These are phyloP conservation scores for Empidonax traillii DNA, from an alignment of 2,113 vertebrate species.

Conservation along the genomic window DNA sequence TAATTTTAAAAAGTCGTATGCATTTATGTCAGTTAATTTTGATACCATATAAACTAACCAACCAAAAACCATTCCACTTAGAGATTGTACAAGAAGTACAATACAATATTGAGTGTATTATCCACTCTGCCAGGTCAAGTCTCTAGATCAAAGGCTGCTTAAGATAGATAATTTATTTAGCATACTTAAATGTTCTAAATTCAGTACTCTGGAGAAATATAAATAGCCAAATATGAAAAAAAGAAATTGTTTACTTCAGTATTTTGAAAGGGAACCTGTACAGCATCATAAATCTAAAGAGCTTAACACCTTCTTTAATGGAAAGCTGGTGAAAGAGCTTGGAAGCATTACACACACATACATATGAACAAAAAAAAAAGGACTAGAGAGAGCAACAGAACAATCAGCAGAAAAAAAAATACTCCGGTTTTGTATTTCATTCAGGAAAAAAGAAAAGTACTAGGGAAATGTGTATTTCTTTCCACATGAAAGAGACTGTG, in stretches of 20 bases:
- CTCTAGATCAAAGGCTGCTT: neutral
- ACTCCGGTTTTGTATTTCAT: neutral
- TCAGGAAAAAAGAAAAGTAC: neutral
- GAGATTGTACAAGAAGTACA: neutral
- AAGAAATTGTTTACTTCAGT: neutral
- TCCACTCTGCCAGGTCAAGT: neutral
- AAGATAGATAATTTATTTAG: neutral
- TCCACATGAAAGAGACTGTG: neutral
- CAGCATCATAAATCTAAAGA: neutral
- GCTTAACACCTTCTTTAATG: neutral
- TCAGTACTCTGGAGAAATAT: neutral
- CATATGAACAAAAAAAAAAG: neutral
- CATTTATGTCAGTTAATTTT: neutral
- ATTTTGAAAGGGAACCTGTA: neutral
- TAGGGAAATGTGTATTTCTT: neutral
- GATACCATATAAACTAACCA: neutral
- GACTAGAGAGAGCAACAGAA: neutral
- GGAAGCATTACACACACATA: neutral
- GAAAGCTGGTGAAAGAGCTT: neutral
- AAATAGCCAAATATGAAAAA: neutral
- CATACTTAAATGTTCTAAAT: neutral
- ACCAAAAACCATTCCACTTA: accelerated
- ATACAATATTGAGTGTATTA: neutral
- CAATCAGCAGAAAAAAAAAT: neutral
- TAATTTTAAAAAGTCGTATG: neutral